Evolutionary conservation across 2,888 invertebrate genomes (phyloP).

Genomic region (Pristionchus entomophagus): DNA sequence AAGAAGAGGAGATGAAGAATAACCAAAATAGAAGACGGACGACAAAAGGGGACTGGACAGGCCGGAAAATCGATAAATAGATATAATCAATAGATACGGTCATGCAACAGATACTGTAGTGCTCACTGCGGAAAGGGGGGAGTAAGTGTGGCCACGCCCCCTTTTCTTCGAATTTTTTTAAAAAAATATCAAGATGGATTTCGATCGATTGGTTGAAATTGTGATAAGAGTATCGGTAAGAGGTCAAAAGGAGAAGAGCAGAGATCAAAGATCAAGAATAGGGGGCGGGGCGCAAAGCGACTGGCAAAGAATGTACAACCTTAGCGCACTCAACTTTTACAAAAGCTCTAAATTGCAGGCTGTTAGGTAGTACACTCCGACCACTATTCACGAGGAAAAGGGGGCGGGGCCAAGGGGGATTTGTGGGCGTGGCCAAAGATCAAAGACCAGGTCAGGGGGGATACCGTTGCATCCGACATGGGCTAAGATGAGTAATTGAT

Average conservation of each 20-base stretch:
- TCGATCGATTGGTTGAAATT: neutral
- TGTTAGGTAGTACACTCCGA: too few relatives aligned
- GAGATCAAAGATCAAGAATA: constrained; percentile 34
- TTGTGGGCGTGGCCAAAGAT: neutral
- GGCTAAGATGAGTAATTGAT: constrained; percentile 69
- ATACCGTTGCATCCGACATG: constrained; percentile 70
- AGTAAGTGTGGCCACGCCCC: constrained; percentile 20
- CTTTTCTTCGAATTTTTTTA: too few relatives aligned
- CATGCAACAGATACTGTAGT: neutral
- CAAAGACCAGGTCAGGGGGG: neutral
- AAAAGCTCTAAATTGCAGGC: too few relatives aligned
- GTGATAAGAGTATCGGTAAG: neutral
- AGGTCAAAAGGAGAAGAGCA: neutral
- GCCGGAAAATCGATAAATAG: neutral
- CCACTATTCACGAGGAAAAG: neutral
- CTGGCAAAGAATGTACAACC: too few relatives aligned
- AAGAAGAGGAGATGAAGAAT: neutral
- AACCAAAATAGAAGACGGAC: neutral
- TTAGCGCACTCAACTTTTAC: too few relatives aligned
- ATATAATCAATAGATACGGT: neutral
- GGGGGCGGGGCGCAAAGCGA: neutral
- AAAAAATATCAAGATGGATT: too few relatives aligned
- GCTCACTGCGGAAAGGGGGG: neutral
- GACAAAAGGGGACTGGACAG: constrained; percentile 9
- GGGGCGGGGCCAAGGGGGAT: neutral